These are phyloP conservation scores for Caligus rogercresseyi DNA, from an alignment of 1,140 invertebrate genomes.

Conservation along the genomic window DNA sequence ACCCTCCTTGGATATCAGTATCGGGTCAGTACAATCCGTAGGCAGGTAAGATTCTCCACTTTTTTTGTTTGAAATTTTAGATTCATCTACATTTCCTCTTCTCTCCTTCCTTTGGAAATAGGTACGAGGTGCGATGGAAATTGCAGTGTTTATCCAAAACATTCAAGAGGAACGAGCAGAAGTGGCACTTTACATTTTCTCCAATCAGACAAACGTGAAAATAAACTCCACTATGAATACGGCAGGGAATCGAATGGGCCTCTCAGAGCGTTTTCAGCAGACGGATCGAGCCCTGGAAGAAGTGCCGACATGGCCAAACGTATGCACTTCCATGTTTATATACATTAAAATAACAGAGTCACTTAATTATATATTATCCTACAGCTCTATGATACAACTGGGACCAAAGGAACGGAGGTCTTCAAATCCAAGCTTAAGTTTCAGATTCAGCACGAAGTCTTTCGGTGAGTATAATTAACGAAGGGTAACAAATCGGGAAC, in stretches of 20 bases:
- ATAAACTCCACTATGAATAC: constrained; percentile 1
- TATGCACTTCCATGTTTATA: not conserved
- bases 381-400: not conserved
- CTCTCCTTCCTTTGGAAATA: not conserved
- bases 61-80: not conserved
- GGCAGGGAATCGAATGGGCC: not conserved
- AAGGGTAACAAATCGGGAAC: too few species aligned
- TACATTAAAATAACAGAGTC: not conserved
- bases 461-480: too few species aligned
- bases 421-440: constrained; percentile 3
- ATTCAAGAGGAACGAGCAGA: constrained; percentile 4
- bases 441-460: constrained; percentile 6
- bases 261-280: not conserved
- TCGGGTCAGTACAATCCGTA: not conserved
- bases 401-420: not conserved
- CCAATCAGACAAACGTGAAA: constrained; percentile 2
- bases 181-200: not conserved
- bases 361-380: not conserved
- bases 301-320: constrained; percentile 5
- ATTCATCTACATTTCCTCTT: not conserved
- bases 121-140: constrained; percentile 5
- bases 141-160: constrained; percentile 7
- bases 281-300: constrained; percentile 8
- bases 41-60: not conserved
- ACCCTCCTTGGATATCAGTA: constrained; percentile 7